Percentiles rank a stretch among this genome's conserved stretches.
Conservation (phyloP, 2,888 invertebrate species). For the Mythimna impura region DNA sequence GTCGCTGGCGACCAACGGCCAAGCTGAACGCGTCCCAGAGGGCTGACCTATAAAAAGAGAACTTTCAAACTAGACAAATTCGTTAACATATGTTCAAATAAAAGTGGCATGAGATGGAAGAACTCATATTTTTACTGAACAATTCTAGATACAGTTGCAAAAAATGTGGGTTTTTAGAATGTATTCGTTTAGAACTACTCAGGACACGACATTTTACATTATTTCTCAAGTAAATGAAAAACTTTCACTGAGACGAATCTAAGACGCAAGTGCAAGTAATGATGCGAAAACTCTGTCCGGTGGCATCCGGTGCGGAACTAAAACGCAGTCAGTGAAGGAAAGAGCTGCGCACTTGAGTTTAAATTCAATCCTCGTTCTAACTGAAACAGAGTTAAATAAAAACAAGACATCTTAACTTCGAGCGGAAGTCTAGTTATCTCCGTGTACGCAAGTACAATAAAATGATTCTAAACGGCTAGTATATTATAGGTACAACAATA, state of each 20-base stretch:
- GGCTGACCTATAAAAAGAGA: neutral
- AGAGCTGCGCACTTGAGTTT: slow-evolving; percentile 59
- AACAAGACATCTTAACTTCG: slow-evolving; percentile 36
- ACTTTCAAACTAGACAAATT: neutral
- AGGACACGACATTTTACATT: slow-evolving; percentile 12
- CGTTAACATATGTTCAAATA: neutral
- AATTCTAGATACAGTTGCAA: neutral
- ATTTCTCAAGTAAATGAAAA: slow-evolving; percentile 18
- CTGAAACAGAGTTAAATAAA: slow-evolving; percentile 39
- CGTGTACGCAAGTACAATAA: slow-evolving; percentile 1
- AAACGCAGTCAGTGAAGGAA: slow-evolving; percentile 52
- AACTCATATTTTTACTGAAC: neutral
- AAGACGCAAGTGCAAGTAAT: slow-evolving; percentile 55
- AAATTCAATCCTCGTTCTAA: slow-evolving; percentile 64
- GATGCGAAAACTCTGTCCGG: slow-evolving; percentile 50
- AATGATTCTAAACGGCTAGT: slow-evolving; percentile 13
- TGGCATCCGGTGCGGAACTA: slow-evolving; percentile 13
- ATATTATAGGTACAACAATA: slow-evolving; percentile 6
- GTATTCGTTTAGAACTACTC: neutral
- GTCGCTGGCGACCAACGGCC: too few species aligned
- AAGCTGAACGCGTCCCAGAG: too few species aligned
- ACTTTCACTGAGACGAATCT: slow-evolving; percentile 21
- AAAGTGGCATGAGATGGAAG: neutral
- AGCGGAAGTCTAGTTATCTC: slow-evolving; percentile 9
- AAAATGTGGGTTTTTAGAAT: neutral